Evolutionary conservation across 1,140 invertebrate genomes (phyloP), one percentile per base, ranked within the genome.

Genomic region (Ladona fulva): DNA sequence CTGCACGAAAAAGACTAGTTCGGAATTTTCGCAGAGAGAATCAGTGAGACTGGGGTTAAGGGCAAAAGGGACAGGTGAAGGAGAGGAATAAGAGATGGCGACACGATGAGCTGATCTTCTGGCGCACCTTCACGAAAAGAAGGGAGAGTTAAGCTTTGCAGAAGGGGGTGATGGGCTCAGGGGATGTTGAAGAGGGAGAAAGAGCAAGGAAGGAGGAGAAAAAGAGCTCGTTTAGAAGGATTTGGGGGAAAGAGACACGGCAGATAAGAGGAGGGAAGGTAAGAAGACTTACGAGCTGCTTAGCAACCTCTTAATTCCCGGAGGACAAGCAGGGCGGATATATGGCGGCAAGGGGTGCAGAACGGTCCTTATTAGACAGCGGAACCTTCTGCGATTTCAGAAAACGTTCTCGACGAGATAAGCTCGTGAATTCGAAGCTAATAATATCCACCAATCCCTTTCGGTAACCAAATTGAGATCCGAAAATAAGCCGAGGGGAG

Each of bases 291-390:
- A 66, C 52, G 52, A 66, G 1, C 52, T 22, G 52, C 12, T 66
- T 66, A 66, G 52, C 52, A 66, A 66, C 52, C 52, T 66, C 52
- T 66, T 66, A 66, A 66, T 66, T 66, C 52, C 52, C 52, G 3
- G 52, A 16, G 52, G 52, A 66, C 3, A 66, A 66, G 16, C 16
- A 12, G 52, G 12, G 44, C 19, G 44, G 3, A 66, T 66, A 66
- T 66, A 66, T 66, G 16, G 14, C 3, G 29, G 29, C 29, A 37
- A 37, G 8, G 29, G 29, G 29, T 37, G 29, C 29, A 8, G 29
- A 37, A 37, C 29, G 29, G 29, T 37, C 29, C 29, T 37, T 37
- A 66, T 66, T 16, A 66, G 52, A 66, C 52, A 6, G 10, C 10
- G 44, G 44, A 19, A 66, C n/a, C 16, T 12, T 12, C 52, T 66